These are phyloP conservation scores for Siderastrea siderea DNA, from an alignment of 92 coral and sea anemone species.

Conservation along the genomic window DNA sequence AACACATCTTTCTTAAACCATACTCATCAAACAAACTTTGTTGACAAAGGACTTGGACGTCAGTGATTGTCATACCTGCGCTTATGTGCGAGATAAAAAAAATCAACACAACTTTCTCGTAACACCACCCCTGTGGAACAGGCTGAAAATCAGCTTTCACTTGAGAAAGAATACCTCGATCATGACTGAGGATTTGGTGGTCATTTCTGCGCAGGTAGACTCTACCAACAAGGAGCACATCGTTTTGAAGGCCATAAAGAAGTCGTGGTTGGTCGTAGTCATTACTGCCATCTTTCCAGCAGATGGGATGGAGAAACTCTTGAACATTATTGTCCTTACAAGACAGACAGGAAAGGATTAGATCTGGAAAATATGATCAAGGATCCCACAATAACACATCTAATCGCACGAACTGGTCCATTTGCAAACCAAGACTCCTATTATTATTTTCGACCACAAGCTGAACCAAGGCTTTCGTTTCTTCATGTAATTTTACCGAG, in stretches of 20 bases:
- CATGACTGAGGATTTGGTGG: conserved; percentile 51
- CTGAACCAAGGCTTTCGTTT: not conserved
- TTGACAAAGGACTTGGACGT: conserved; percentile 66
- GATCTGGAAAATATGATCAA: not conserved
- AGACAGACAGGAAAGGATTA: not conserved
- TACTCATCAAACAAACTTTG: conserved; percentile 61
- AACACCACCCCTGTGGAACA: conserved; percentile 53
- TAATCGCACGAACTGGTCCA: not conserved
- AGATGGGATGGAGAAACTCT: conserved; percentile 32
- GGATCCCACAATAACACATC: not conserved
- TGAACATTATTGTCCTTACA: not conserved
- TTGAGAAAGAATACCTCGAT: conserved; percentile 47
- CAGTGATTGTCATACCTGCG: conserved; percentile 56
- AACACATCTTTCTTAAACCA: conserved; percentile 33
- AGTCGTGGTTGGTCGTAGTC: conserved; percentile 43
- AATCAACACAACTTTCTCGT: conserved; percentile 47
- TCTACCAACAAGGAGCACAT: conserved; percentile 54
- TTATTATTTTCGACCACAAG: not conserved
- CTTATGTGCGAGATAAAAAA: conserved; percentile 41
- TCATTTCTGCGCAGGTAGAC: conserved; percentile 55
- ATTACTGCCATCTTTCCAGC: conserved; percentile 53
- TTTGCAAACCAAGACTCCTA: not conserved
- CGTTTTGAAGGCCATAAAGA: conserved; percentile 48
- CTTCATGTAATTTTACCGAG: not conserved
- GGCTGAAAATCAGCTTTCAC: conserved; percentile 32